A percentile compares a stretch with the other conserved stretches of the same genome.
These are phyloP conservation scores for Ciconia boyciana DNA, from an alignment of 2,113 vertebrate species.

Conservation along the genomic window DNA sequence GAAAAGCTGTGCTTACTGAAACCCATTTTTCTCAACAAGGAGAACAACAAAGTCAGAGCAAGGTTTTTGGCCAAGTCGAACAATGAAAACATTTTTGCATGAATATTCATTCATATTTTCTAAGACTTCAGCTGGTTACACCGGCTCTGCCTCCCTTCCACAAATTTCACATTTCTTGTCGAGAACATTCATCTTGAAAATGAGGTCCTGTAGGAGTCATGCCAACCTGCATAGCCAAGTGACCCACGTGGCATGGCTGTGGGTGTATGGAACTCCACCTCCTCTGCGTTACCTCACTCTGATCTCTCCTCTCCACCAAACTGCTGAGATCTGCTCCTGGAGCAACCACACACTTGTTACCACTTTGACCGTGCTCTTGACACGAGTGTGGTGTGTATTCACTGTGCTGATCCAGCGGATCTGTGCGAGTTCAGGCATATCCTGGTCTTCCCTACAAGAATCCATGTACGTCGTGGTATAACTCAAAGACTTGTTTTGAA, in stretches of 20 bases:
- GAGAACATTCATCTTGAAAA: background rate
- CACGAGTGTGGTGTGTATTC: accelerated
- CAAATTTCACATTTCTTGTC: background rate
- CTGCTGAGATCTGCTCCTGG: background rate
- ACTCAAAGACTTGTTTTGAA: background rate
- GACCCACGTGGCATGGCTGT: background rate
- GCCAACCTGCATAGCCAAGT: background rate
- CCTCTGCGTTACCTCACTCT: accelerated
- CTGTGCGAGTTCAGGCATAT: background rate
- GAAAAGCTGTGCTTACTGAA: background rate
- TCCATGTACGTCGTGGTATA: background rate
- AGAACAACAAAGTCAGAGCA: background rate
- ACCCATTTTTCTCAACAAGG: background rate
- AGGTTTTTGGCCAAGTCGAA: background rate
- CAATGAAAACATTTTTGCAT: background rate
- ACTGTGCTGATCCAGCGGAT: background rate
- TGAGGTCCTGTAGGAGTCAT: background rate
- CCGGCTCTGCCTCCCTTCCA: background rate
- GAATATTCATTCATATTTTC: background rate
- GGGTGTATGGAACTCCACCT: background rate
- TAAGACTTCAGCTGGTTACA: background rate
- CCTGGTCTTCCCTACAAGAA: background rate
- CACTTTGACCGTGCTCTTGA: background rate
- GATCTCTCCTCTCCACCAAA: background rate
- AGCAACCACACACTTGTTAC: background rate